A percentile compares a stretch with the other conserved stretches of the same genome.
Conservation (phyloP, 2,113 vertebrate genomes). For the Cryptotis parvus region DNA sequence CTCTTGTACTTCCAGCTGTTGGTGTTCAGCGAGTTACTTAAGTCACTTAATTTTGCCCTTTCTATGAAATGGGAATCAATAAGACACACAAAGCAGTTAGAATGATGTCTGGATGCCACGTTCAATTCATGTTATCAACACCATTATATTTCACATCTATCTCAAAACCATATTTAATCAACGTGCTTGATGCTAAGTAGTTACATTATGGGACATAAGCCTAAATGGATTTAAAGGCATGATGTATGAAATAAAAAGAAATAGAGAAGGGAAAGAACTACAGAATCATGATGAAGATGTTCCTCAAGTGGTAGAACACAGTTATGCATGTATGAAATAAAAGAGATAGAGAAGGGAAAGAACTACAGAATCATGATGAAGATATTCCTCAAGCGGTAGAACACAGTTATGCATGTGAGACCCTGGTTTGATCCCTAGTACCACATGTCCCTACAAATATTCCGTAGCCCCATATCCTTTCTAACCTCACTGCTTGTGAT, state of each 20-base stretch:
- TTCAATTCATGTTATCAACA: neutral
- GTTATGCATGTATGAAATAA: neutral
- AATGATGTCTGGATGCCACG: neutral
- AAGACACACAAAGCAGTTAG: neutral
- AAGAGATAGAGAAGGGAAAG: neutral
- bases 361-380: too few relatives aligned
- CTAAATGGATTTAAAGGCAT: neutral
- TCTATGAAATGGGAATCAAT: neutral
- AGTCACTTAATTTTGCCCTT: slow-evolving; percentile 4
- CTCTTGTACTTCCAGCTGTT: slow-evolving; percentile 29
- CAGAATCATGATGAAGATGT: too few relatives aligned
- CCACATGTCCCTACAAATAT: too few relatives aligned
- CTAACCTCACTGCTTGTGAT: too few relatives aligned
- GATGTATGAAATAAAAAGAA: neutral
- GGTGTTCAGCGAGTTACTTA: slow-evolving; percentile 23
- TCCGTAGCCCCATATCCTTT: too few relatives aligned
- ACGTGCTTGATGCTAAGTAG: neutral
- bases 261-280: too few relatives aligned
- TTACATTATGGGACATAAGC: neutral
- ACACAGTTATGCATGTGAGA: neutral
- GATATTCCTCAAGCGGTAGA: too few relatives aligned
- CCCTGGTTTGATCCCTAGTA: too few relatives aligned
- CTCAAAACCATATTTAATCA: neutral
- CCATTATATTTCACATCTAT: neutral
- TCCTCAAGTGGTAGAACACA: too few relatives aligned